Percentiles rank a stretch among this genome's conserved stretches.
These are phyloP conservation scores for Bubo blakistoni DNA, from an alignment of 2,113 vertebrate genomes.

Conservation along the genomic window DNA sequence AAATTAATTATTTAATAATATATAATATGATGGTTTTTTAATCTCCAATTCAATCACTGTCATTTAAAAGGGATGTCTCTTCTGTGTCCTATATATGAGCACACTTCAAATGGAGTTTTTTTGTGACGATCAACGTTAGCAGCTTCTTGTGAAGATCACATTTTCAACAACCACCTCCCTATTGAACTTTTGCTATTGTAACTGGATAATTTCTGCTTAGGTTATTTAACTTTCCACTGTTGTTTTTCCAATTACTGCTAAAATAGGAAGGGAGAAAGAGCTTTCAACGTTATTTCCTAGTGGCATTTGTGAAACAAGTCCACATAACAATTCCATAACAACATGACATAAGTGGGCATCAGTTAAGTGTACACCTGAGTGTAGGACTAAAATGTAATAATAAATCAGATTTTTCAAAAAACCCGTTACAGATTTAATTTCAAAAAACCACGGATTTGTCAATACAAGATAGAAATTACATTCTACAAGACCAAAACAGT, in stretches of 20 bases:
- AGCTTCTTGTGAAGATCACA: not conserved
- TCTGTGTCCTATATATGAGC: not conserved
- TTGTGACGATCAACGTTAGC: not conserved
- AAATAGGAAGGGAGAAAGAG: not conserved
- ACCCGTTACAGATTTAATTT: not conserved
- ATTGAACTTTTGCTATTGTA: not conserved
- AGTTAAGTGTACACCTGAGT: not conserved
- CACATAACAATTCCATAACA: not conserved
- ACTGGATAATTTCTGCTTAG: not conserved
- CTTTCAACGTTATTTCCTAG: not conserved
- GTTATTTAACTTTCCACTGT: not conserved
- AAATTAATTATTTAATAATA: not conserved
- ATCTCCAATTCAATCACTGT: not conserved
- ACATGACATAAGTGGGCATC: not conserved
- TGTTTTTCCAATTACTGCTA: not conserved
- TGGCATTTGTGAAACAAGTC: not conserved
- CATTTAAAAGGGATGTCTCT: not conserved
- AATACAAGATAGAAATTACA: not conserved
- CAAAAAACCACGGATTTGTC: not conserved
- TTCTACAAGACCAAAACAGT: not conserved
- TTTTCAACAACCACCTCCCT: not conserved
- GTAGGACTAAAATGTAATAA: not conserved
- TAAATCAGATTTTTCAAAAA: not conserved
- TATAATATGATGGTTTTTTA: not conserved
- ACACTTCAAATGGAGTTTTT: not conserved